These are phyloP conservation scores for Pantherophis alleghaniensis DNA, from an alignment of 2,797 vertebrate species.

Conservation along the genomic window DNA sequence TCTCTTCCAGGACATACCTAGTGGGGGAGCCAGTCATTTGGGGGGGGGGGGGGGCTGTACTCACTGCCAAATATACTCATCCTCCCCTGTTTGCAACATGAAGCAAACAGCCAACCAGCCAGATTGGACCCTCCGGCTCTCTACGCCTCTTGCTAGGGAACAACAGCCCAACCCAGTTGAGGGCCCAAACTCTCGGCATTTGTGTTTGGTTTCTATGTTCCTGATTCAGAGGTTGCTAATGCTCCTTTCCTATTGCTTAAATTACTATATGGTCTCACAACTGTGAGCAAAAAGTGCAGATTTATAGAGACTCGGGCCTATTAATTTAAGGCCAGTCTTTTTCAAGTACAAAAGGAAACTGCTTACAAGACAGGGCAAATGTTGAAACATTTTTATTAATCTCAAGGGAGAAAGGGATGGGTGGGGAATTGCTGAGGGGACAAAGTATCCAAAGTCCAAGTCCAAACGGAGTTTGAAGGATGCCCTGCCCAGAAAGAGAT, in stretches of 20 bases:
- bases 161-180: background rate
- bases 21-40: background rate
- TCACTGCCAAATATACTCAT: no score
- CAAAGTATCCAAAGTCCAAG: slow-evolving; percentile 29
- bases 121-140: fast-evolving
- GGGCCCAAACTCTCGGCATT: no score
- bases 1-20: background rate
- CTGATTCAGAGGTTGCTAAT: background rate
- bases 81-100: background rate
- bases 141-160: no score
- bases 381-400: slow-evolving; percentile 62
- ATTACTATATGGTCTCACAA: slow-evolving; percentile 34
- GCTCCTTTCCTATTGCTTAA: background rate
- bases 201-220: no score
- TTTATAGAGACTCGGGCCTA: slow-evolving; percentile 54
- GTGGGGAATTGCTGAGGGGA: slow-evolving; percentile 39
- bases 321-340: slow-evolving; percentile 57
- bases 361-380: slow-evolving; percentile 57
- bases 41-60: no score
- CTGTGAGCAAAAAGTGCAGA: slow-evolving; percentile 31
- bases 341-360: slow-evolving; percentile 56
- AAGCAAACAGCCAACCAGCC: background rate
- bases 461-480: slow-evolving; percentile 44
- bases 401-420: slow-evolving; percentile 41
- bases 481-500: slow-evolving; percentile 29